phyloP scores from a whole-genome alignment of 2,888 invertebrate species.

The Phorcus lineatus region DNA sequence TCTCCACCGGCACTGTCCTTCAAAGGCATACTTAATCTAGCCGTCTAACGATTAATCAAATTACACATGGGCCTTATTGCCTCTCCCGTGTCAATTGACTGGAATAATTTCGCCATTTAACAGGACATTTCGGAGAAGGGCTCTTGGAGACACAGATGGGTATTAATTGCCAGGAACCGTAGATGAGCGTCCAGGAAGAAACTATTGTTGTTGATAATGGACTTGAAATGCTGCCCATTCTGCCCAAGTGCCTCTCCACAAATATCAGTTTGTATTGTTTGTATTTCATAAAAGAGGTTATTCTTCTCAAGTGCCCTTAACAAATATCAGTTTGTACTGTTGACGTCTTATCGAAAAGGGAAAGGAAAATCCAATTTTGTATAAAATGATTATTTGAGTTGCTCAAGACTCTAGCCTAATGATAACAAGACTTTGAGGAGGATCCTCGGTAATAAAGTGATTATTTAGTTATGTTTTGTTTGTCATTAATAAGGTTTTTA shows the following conservation, averaged over 20 bases:
- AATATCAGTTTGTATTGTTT: neutral
- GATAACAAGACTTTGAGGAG: too few relatives aligned
- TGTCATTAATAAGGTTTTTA: too few relatives aligned
- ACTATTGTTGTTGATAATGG: neutral
- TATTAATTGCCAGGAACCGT: neutral
- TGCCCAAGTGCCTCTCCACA: neutral
- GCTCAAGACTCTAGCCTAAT: too few relatives aligned
- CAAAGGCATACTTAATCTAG: neutral
- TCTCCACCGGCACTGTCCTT: neutral
- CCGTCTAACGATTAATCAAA: neutral
- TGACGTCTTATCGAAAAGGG: too few relatives aligned
- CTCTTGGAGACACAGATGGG: conserved; percentile 10
- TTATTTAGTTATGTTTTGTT: too few relatives aligned
- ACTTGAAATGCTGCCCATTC: neutral
- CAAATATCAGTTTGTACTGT: too few relatives aligned
- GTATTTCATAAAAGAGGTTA: too few relatives aligned
- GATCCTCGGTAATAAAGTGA: too few relatives aligned
- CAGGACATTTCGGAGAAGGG: conserved; percentile 1
- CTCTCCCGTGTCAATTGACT: conserved; percentile 8
- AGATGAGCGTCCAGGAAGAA: neutral
- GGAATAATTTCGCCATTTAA: conserved; percentile 13
- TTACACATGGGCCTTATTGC: neutral
- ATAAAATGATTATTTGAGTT: too few relatives aligned
- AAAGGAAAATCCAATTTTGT: too few relatives aligned
- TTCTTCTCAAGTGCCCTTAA: too few relatives aligned